These are phyloP conservation scores for Tetragnatha versicolor DNA, from an alignment of 1,140 invertebrate species.

Conservation along the genomic window DNA sequence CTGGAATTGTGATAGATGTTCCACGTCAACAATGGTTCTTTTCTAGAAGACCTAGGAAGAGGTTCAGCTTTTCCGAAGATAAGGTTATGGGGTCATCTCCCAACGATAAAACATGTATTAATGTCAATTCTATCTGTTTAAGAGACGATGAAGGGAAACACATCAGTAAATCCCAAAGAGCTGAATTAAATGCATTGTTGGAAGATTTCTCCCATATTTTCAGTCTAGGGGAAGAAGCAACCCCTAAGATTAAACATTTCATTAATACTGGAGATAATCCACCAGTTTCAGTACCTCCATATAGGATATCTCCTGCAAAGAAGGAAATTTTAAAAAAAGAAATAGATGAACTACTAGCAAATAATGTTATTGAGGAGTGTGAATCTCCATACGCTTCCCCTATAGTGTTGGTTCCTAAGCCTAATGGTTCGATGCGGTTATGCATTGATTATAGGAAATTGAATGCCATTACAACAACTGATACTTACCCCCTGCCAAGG, in stretches of 20 bases:
- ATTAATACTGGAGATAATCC: background rate
- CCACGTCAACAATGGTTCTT: background rate
- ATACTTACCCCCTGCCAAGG: slow-evolving; percentile 1
- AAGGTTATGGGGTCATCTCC: background rate
- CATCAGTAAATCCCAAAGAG: background rate
- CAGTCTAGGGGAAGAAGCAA: background rate
- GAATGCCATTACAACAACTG: background rate
- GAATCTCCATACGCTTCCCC: background rate
- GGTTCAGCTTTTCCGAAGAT: background rate
- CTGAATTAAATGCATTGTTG: background rate
- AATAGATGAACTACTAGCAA: background rate
- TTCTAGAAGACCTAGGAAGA: background rate
- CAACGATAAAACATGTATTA: background rate
- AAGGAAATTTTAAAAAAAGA: slow-evolving; percentile 2
- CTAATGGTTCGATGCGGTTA: background rate
- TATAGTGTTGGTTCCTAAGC: background rate
- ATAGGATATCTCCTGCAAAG: background rate
- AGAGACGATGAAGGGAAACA: background rate
- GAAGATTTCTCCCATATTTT: background rate
- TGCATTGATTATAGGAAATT: slow-evolving; percentile 1
- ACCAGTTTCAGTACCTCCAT: background rate
- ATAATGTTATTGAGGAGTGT: background rate
- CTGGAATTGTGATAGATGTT: background rate
- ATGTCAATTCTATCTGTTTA: background rate
- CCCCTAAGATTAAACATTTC: background rate